Conservation (phyloP, 2,113 vertebrate species). For the Oxyruncus cristatus region DNA sequence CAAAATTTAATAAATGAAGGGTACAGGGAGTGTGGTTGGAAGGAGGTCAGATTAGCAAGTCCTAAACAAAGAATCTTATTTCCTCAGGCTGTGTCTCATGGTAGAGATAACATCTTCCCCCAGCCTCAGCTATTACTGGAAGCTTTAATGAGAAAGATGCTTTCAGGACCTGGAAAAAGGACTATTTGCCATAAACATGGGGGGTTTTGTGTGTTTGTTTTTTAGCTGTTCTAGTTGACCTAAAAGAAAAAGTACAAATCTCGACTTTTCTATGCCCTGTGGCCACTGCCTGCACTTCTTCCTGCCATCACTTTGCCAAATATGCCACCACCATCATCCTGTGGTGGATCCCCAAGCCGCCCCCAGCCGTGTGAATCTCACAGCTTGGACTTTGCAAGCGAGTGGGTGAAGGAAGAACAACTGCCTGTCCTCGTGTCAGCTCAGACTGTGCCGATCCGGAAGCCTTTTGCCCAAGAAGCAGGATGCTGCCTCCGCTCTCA, state of each 20-base stretch:
- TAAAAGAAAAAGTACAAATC: neutral
- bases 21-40: neutral
- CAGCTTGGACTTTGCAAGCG: neutral
- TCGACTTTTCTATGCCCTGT: neutral
- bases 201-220: neutral
- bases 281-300: neutral
- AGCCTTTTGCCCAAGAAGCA: neutral
- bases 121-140: neutral
- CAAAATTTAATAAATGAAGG: conserved; percentile 29
- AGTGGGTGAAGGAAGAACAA: neutral
- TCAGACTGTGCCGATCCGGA: neutral
- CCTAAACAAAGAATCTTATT: conserved; percentile 41
- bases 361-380: neutral
- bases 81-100: neutral
- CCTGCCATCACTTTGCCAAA: neutral
- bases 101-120: neutral
- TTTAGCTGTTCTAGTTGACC: neutral
- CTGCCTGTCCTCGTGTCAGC: neutral
- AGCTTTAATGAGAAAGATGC: neutral
- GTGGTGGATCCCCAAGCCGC: neutral
- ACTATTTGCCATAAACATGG: neutral
- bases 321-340: neutral
- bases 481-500: neutral
- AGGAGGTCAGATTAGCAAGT: conserved; percentile 3
- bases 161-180: neutral